These are phyloP conservation scores for Okamejei kenojei DNA, from an alignment of 2,797 vertebrate genomes.

Conservation along the genomic window DNA sequence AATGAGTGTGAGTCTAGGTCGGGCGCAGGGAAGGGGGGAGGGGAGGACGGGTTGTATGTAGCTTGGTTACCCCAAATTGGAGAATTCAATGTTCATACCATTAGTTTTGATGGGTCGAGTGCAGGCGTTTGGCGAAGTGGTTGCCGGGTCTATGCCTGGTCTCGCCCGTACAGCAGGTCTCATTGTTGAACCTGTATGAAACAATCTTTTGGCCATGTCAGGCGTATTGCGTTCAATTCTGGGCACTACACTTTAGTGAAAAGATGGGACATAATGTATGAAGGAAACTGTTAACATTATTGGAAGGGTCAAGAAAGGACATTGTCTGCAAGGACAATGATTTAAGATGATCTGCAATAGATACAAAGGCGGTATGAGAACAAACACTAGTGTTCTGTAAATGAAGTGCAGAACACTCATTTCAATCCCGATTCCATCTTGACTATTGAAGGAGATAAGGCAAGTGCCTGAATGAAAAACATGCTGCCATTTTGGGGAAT, in stretches of 20 bases:
- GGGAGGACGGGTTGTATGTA: too few species aligned
- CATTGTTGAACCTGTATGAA: background rate
- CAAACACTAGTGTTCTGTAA: too few species aligned
- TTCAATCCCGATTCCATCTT: background rate
- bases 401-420: too few species aligned
- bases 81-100: too few species aligned
- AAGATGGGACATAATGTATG: background rate
- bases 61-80: too few species aligned
- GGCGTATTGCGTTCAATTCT: background rate
- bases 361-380: background rate
- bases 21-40: too few species aligned
- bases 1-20: too few species aligned
- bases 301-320: background rate
- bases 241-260: background rate
- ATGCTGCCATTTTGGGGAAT: background rate
- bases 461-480: background rate
- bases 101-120: too few species aligned
- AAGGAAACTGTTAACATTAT: background rate
- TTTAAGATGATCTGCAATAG: background rate
- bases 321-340: too few species aligned
- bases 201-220: background rate
- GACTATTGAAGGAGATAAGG: background rate
- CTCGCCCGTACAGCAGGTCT: too few species aligned
- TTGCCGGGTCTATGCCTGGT: too few species aligned
- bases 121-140: too few species aligned